Evolutionary conservation across 1,140 invertebrate genomes (phyloP).

Genomic region (Chrysoperla carnea): DNA sequence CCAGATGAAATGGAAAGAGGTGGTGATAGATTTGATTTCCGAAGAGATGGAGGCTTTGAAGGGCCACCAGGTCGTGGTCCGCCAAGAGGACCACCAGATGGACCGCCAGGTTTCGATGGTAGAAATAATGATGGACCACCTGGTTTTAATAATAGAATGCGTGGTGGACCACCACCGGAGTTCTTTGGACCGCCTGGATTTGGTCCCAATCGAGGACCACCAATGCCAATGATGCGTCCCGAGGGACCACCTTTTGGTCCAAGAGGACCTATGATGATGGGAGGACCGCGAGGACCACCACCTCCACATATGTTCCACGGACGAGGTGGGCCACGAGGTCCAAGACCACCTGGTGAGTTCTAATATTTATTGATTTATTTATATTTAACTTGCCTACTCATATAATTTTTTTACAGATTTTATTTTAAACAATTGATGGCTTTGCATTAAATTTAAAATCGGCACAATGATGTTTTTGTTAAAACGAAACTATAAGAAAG

Average conservation of each 20-base stretch:
- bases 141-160: background rate
- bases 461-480: too few species aligned
- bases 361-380: constrained; percentile 1
- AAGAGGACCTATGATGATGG: constrained; percentile 17
- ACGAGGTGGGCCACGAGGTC: constrained; percentile 27
- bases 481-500: too few species aligned
- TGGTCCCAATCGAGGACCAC: constrained; percentile 8
- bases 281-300: constrained; percentile 17
- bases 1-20: constrained; percentile 4
- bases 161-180: background rate
- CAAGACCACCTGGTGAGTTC: constrained; percentile 5
- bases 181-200: constrained; percentile 14
- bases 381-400: too few species aligned
- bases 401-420: too few species aligned
- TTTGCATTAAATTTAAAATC: too few species aligned
- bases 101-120: background rate
- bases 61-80: constrained; percentile 3
- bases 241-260: constrained; percentile 27
- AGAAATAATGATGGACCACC: constrained; percentile 1
- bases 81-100: background rate
- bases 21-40: constrained; percentile 6
- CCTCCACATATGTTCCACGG: constrained; percentile 32
- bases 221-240: constrained; percentile 15
- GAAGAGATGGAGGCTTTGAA: constrained; percentile 3
- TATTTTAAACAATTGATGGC: too few species aligned